These are phyloP conservation scores for Parelbella ahira DNA, from an alignment of 2,888 invertebrate genomes.

Conservation along the genomic window DNA sequence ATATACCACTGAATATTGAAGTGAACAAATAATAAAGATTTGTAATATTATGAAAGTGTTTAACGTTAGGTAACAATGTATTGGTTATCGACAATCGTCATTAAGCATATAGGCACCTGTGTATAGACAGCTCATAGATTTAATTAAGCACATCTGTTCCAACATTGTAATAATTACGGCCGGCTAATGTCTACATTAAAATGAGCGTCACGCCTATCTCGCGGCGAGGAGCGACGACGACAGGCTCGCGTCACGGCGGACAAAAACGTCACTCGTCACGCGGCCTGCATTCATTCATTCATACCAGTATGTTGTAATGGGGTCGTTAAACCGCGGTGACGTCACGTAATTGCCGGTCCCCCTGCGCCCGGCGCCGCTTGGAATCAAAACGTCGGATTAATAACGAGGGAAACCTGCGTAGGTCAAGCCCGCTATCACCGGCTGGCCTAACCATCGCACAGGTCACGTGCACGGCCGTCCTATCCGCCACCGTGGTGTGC, in stretches of 20 bases:
- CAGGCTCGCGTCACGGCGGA: constrained; percentile 48
- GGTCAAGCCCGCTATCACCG: constrained; percentile 66
- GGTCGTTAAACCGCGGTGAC: constrained; percentile 78
- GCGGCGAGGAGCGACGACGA: constrained; percentile 36
- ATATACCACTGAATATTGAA: too few species aligned
- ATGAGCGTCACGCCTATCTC: constrained; percentile 26
- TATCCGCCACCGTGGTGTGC: constrained; percentile 26
- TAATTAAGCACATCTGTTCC: constrained; percentile 19
- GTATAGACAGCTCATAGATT: constrained; percentile 4
- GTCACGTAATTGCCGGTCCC: constrained; percentile 78
- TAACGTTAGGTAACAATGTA: too few species aligned
- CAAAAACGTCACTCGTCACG: constrained; percentile 71
- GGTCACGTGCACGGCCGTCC: constrained; percentile 27
- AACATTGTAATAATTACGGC: constrained; percentile 16
- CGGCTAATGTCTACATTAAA: constrained; percentile 21
- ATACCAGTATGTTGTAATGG: constrained; percentile 78
- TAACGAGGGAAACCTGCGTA: constrained; percentile 76
- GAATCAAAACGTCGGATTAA: constrained; percentile 78
- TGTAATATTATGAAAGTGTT: too few species aligned
- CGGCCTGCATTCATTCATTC: constrained; percentile 78
- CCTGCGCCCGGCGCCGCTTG: constrained; percentile 68
- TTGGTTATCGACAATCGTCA: too few species aligned
- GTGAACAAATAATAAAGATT: too few species aligned
- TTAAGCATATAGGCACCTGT: too few species aligned
- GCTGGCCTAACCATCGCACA: constrained; percentile 25